Base-by-base conservation (phyloP, 1,140 invertebrate genomes). In the Pseudomyrmex pallidus region DNA sequence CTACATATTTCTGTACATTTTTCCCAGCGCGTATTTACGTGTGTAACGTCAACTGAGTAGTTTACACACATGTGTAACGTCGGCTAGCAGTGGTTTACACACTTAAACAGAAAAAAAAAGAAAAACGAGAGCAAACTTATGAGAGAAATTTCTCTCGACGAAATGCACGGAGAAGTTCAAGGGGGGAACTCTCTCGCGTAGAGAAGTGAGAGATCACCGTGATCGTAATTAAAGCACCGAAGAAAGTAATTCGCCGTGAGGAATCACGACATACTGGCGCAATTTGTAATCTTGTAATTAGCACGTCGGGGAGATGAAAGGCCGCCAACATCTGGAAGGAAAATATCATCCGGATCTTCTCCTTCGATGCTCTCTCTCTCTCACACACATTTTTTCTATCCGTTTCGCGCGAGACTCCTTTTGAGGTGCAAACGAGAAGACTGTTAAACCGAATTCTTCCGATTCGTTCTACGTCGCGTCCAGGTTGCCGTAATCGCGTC, bases 401-500 rank as follows among this genome's bases (percentile, higher is more conserved):
- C 35, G 35, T 1, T 17, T 46, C 17, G 5, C 46, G 44, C 7
- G 7, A 13, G 10, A 8, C 13, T 3, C 8, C n/a, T 67, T 35
- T 44, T 35, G 54, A 61, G 8, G 22, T 5, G 10, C 46, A 68
- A 70, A 62, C 13, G 10, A 48, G 46, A 15, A 17, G 44, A 25
- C 66, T 70, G 88, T 90, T 86, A 88, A 89, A 83, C 35, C 77
- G 88, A 90, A 90, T 77, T 86, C 78, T 85, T 78, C 83, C 85
- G 85, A 90, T 88, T 85, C 78, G 59, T 84, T 86, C 74, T 78
- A 77, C 84, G 84, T 86, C 84, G 61, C 70, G 74, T 57, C 66
- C 76, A 86, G 83, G 50, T 87, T 67, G 20, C 68, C 80, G 87
- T 90, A 90, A 90, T 89, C 82, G 87, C 59, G 57, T 44, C 68